These are phyloP conservation scores for Hystrix cristata DNA, from an alignment of 2,113 vertebrate genomes.

Conservation along the genomic window DNA sequence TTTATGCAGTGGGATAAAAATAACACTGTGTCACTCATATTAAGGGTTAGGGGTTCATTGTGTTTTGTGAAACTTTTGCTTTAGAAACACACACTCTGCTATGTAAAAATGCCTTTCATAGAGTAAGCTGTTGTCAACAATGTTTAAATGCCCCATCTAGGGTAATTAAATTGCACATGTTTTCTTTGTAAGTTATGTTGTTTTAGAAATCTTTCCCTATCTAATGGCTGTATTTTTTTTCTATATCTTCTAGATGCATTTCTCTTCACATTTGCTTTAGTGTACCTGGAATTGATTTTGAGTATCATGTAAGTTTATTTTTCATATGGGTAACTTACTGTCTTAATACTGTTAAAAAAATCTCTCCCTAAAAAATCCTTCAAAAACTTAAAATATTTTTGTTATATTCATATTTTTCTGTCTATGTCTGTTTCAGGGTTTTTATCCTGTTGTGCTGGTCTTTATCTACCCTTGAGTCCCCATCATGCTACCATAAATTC, in stretches of 20 bases:
- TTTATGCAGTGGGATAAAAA: background rate
- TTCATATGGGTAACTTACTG: background rate
- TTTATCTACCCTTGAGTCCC: background rate
- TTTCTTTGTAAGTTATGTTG: background rate
- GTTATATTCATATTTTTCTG: background rate
- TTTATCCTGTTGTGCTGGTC: background rate
- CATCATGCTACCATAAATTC: background rate
- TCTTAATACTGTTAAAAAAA: background rate
- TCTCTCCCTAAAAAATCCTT: background rate
- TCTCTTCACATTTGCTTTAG: constrained; percentile 16
- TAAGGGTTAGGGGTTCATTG: background rate
- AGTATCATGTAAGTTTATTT: background rate
- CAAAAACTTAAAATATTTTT: background rate
- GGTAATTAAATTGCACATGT: background rate
- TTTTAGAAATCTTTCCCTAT: background rate
- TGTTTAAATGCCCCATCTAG: background rate
- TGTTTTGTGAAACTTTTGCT: background rate
- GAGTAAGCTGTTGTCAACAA: background rate
- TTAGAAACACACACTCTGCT: background rate
- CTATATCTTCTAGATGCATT: background rate
- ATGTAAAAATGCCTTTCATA: background rate
- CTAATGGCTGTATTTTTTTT: background rate
- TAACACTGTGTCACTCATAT: background rate
- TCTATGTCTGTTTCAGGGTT: background rate
- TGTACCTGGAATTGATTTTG: constrained; percentile 43